phyloP scores from a whole-genome alignment of 2,888 invertebrate genomes.

The Lasioglossum lativentre region DNA sequence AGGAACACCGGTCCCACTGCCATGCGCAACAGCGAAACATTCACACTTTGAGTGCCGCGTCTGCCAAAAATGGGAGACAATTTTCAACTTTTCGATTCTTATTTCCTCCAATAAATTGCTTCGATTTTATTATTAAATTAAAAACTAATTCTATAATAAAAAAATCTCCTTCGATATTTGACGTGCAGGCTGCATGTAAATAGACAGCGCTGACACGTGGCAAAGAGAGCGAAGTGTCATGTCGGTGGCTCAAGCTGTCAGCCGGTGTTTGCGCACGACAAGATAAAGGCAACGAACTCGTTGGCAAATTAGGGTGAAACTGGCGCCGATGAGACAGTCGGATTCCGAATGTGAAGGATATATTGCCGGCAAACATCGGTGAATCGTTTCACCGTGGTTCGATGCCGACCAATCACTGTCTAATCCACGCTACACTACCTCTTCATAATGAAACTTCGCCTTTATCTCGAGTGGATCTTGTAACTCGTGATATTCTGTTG shows the following conservation, averaged over 20 bases:
- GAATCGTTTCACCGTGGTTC: conserved; percentile 11
- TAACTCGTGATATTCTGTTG: conserved; percentile 22
- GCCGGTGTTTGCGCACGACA: conserved; percentile 35
- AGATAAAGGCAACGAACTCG: conserved; percentile 42
- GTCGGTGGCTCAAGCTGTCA: conserved; percentile 2
- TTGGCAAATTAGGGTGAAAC: conserved; percentile 34
- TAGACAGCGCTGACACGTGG: background rate
- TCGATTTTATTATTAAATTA: too few species aligned
- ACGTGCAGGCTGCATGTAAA: background rate
- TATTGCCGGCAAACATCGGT: conserved; percentile 18
- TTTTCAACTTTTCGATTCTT: too few species aligned
- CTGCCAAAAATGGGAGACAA: too few species aligned
- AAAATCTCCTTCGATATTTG: background rate
- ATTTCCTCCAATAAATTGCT: too few species aligned
- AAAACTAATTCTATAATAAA: too few species aligned
- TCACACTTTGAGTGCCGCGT: background rate
- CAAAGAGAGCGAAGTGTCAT: background rate
- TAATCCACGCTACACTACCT: background rate
- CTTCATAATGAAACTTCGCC: background rate
- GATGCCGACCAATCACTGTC: conserved; percentile 15
- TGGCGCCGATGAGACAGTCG: conserved; percentile 35
- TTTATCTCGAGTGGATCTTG: conserved; percentile 16
- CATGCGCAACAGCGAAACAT: background rate
- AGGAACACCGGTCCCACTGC: background rate
- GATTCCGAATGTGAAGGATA: conserved; percentile 17